phyloP scores from a whole-genome alignment of 2,113 vertebrate genomes.

The Sturnus vulgaris region DNA sequence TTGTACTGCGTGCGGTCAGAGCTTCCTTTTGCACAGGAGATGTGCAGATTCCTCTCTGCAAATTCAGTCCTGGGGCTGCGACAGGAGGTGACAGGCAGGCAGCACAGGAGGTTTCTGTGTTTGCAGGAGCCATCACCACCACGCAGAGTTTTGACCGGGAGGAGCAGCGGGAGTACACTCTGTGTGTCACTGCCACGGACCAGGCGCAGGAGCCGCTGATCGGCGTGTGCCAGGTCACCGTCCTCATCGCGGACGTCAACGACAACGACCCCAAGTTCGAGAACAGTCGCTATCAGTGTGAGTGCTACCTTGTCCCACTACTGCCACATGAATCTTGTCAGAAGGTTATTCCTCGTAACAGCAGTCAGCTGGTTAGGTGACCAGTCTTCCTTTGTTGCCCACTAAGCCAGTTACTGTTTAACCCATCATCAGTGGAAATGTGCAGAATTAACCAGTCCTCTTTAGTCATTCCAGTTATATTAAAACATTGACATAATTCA shows the following conservation, averaged over 20 bases:
- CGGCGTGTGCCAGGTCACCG: slow-evolving; percentile 80
- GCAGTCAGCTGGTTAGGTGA: background rate
- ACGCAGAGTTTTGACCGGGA: slow-evolving; percentile 82
- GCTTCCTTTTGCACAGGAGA: background rate
- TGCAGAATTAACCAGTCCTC: background rate
- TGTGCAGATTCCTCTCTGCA: background rate
- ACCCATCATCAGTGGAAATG: background rate
- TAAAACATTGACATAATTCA: background rate
- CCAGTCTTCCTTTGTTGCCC: background rate
- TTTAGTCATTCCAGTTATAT: background rate
- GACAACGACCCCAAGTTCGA: slow-evolving; percentile 90
- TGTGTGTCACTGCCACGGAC: slow-evolving; percentile 85
- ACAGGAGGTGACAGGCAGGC: fast-evolving
- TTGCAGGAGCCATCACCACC: slow-evolving; percentile 81
- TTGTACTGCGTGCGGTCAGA: fast-evolving
- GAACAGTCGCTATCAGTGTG: slow-evolving; percentile 87
- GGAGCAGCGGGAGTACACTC: slow-evolving; percentile 76
- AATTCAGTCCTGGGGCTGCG: background rate
- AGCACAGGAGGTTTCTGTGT: background rate
- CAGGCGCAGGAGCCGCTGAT: slow-evolving; percentile 84
- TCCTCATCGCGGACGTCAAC: slow-evolving; percentile 82
- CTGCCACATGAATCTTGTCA: background rate
- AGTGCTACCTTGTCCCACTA: background rate
- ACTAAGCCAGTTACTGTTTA: background rate
- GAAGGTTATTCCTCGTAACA: background rate